Conservation (phyloP, 2,113 vertebrate genomes). For the Melospiza georgiana region DNA sequence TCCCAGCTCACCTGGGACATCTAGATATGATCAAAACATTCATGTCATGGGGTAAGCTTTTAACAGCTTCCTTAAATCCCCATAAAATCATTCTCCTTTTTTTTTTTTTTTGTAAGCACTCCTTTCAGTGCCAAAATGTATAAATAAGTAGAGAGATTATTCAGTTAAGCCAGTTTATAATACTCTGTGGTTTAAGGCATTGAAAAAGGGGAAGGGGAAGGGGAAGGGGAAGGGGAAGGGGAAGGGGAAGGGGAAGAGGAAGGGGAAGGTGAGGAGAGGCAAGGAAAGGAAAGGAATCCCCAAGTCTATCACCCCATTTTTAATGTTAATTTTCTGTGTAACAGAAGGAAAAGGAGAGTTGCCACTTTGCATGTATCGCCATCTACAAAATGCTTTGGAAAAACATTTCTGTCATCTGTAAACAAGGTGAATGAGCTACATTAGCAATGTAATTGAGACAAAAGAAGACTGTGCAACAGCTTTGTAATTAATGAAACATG, state of each 20-base stretch:
- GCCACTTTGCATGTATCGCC: background rate
- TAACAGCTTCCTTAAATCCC: background rate
- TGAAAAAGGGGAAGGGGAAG: background rate
- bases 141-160: background rate
- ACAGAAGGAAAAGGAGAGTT: background rate
- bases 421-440: constrained; percentile 2
- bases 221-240: too few relatives aligned
- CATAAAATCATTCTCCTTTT: background rate
- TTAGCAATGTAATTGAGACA: constrained; percentile 6
- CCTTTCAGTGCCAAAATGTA: background rate
- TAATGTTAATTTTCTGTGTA: background rate
- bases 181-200: background rate
- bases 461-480: background rate
- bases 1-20: background rate
- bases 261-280: too few relatives aligned
- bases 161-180: background rate
- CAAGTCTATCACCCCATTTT: background rate
- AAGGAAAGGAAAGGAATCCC: background rate
- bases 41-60: background rate
- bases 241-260: accelerated
- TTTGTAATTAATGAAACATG: constrained; percentile 33
- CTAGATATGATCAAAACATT: background rate
- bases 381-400: background rate
- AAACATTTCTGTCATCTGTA: background rate
- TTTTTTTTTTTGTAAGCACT: background rate